These are phyloP conservation scores for Simalia tracyae DNA, from an alignment of 2,797 vertebrate genomes.

Conservation along the genomic window DNA sequence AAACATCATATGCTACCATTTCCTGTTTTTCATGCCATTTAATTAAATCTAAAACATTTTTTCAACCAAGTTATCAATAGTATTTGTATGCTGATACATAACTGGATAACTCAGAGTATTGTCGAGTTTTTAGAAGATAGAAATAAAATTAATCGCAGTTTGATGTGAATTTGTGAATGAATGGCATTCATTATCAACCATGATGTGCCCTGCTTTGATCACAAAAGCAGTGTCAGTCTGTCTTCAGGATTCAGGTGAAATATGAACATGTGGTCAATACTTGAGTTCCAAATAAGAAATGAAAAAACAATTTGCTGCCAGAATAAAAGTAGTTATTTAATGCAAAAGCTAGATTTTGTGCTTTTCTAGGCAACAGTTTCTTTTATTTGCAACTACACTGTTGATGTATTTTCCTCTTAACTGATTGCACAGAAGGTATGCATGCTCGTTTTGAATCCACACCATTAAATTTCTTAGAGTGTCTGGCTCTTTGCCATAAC, in stretches of 20 bases:
- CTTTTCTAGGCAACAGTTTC: not conserved
- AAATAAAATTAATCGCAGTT: not conserved
- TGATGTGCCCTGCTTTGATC: not conserved
- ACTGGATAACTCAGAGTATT: not conserved
- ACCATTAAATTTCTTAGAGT: not conserved
- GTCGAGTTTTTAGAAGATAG: not conserved
- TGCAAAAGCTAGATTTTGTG: not conserved
- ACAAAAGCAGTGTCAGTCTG: not conserved
- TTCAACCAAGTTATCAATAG: not conserved
- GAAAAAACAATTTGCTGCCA: conserved; percentile 1
- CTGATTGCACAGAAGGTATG: not conserved
- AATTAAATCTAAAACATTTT: not conserved
- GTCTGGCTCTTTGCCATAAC: conserved; percentile 15
- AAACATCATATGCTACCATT: too few relatives aligned
- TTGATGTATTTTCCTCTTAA: not conserved
- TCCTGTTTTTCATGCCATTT: not conserved
- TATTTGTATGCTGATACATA: not conserved
- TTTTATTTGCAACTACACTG: not conserved
- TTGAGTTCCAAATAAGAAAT: not conserved
- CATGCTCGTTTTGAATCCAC: not conserved
- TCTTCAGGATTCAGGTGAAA: not conserved
- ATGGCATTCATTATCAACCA: rapidly evolving
- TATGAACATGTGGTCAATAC: not conserved
- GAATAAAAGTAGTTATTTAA: not conserved
- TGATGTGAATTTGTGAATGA: not conserved